These are phyloP conservation scores for Mesopsocus fuscifrons DNA, from an alignment of 2,888 invertebrate genomes.

Conservation along the genomic window DNA sequence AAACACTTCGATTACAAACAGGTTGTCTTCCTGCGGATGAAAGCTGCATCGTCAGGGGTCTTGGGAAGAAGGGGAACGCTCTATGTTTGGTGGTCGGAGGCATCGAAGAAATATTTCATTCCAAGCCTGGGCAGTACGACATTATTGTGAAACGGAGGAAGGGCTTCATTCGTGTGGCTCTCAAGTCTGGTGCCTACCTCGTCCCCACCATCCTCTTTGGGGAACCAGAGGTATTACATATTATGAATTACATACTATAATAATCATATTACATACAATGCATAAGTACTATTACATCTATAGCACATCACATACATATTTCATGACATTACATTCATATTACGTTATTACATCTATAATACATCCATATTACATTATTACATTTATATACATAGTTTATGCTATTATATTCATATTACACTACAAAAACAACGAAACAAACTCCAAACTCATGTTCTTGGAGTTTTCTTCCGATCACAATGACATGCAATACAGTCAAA, in stretches of 20 bases:
- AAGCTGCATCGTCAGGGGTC: conserved; percentile 42
- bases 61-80: conserved; percentile 38
- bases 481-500: background rate
- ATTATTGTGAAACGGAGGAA: conserved; percentile 57
- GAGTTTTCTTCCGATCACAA: background rate
- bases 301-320: no score
- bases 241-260: no score
- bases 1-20: no score
- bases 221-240: conserved; percentile 51
- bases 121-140: conserved; percentile 54
- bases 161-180: conserved; percentile 55
- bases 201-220: conserved; percentile 85
- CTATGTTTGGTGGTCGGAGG: conserved; percentile 71
- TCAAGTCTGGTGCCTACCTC: conserved; percentile 51
- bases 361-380: no score
- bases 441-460: no score
- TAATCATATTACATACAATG: no score
- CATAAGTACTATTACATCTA: no score
- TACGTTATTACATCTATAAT: no score
- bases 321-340: no score
- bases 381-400: no score
- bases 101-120: conserved; percentile 68
- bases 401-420: no score
- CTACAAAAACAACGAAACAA: no score
- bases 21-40: conserved; percentile 30